Evolutionary conservation across 1,140 invertebrate genomes (phyloP).

Genomic region (Trichomalopsis sarcophagae): DNA sequence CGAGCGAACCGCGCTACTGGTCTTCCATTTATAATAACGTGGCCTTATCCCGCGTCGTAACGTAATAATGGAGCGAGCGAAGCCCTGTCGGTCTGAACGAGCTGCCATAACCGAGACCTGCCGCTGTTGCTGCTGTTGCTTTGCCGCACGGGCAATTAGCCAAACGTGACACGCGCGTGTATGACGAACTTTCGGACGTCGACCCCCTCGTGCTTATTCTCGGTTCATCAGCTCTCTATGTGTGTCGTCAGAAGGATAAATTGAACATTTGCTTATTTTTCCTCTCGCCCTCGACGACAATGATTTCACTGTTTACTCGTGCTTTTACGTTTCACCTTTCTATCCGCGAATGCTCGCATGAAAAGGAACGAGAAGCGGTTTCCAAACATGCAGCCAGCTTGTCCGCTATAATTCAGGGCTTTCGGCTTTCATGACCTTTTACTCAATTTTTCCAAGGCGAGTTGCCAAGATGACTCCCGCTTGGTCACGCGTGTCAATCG

Average conservation of each 20-base stretch:
- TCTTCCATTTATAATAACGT: slow-evolving; percentile 71
- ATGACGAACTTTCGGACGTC: slow-evolving; percentile 53
- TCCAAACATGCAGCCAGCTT: too few species aligned
- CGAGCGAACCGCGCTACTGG: slow-evolving; percentile 66
- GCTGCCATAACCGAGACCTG: slow-evolving; percentile 65
- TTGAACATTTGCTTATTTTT: slow-evolving; percentile 23
- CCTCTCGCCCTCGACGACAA: background rate
- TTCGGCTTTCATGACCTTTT: background rate
- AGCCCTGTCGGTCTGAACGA: slow-evolving; percentile 55
- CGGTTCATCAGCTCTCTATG: background rate
- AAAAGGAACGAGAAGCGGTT: too few species aligned
- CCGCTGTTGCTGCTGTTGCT: slow-evolving; percentile 12
- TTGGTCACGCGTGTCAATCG: background rate
- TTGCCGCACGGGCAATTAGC: slow-evolving; percentile 62
- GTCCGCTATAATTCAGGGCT: background rate
- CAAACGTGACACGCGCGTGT: slow-evolving; percentile 55
- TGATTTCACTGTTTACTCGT: background rate
- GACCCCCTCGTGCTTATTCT: slow-evolving; percentile 49
- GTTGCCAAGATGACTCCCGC: background rate
- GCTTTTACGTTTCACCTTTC: background rate
- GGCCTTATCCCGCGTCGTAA: slow-evolving; percentile 65
- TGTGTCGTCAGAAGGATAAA: slow-evolving; percentile 13
- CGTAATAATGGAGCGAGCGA: slow-evolving; percentile 66
- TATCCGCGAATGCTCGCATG: background rate
- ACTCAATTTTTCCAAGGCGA: background rate